These are phyloP conservation scores for Acronicta alni DNA, from an alignment of 2,888 invertebrate genomes.

Conservation along the genomic window DNA sequence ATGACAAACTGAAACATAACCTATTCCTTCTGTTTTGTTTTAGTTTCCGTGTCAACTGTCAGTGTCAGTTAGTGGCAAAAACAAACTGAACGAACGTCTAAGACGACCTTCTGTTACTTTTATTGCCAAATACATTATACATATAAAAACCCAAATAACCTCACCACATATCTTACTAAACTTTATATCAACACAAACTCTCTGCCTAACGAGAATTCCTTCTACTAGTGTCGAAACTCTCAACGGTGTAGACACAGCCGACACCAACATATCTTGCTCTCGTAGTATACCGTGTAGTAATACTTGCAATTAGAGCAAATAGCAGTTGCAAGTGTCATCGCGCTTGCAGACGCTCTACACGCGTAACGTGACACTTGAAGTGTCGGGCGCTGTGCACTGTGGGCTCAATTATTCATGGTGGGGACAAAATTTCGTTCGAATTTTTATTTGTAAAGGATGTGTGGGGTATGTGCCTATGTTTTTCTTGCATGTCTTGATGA, in stretches of 20 bases:
- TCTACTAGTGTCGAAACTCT: constrained; percentile 22
- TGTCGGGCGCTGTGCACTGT: constrained; percentile 56
- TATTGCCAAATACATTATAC: no score
- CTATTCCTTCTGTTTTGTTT: no score
- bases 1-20: no score
- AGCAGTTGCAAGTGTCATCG: constrained; percentile 69
- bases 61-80: no score
- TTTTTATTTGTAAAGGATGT: not conserved
- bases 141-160: no score
- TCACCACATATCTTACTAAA: not conserved
- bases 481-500: not conserved
- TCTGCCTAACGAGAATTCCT: constrained; percentile 24
- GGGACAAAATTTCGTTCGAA: constrained; percentile 24
- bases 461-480: no score
- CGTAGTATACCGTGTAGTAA: constrained; percentile 60
- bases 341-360: constrained; percentile 60
- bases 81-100: no score
- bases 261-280: constrained; percentile 33
- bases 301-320: constrained; percentile 73
- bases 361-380: constrained; percentile 64
- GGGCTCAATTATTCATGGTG: constrained; percentile 9
- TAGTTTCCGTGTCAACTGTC: no score
- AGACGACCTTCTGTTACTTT: no score
- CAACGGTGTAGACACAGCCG: constrained; percentile 36
- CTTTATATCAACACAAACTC: constrained; percentile 14